Evolutionary conservation across 1,140 invertebrate genomes (phyloP), one percentile per base, ranked within the genome.

Genomic region (Leptinotarsa defecta): DNA sequence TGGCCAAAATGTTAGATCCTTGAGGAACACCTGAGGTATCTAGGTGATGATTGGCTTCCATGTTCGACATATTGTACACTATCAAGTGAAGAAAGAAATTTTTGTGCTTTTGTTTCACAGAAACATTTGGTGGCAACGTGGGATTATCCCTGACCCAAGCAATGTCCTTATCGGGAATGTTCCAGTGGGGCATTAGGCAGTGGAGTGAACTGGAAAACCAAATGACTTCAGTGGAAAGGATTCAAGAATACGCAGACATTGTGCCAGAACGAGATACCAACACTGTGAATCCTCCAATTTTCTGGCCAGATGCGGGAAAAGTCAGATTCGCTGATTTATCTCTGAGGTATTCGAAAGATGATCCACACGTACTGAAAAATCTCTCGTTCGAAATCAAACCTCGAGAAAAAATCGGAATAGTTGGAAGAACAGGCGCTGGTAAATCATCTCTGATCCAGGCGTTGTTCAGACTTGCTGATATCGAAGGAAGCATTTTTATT

Each of bases 341-440:
- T 20, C 81, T 92, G 5, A 79, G 81, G 70, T 92, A 92, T 80
- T 83, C 82, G 11, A 70, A 79, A 20, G 84, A 82, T 24, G 84
- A 83, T 24, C 85, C 86, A 4, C 82, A 86, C 48, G 89, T 91
- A 13, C 80, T 92, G 6, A 89, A 88, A 78, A 83, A 89, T 73
- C 77, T 92, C 3, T 87, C 82, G 27, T 90, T 91, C 76, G 84
- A 74, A 48, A 88, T 91, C 27, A 77, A 86, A 75, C 82, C 87
- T 0, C 86, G 86, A 63, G 91, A 93, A 82, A 93, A 93, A 84
- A 86, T 91, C 76, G 91, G 91, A n/a, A 88, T 93, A n/a, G 90
- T 92, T 75, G 92, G 92, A 15, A 84, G 92, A 69, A 94, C 92
- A 4, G 94, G 95, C 1, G 94, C 94, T 63, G 94, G 95, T 5